These are phyloP conservation scores for Trichonephila clavata DNA, from an alignment of 1,140 invertebrate species.

Conservation along the genomic window DNA sequence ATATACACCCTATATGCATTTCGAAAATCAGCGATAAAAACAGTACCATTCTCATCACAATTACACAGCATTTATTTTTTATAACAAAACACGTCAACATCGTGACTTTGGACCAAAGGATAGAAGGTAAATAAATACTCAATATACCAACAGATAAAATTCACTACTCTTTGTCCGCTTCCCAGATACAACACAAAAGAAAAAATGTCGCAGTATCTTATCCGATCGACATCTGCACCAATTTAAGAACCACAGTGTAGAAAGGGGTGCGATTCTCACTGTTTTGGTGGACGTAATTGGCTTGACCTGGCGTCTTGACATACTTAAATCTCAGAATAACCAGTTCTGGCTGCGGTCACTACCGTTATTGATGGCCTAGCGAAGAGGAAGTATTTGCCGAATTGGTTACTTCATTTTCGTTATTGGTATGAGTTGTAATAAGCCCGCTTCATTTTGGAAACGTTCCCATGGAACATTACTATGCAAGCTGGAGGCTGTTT, in stretches of 20 bases:
- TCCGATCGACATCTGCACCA: slow-evolving; percentile 17
- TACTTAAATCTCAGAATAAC: slow-evolving; percentile 40
- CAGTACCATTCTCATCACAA: too few relatives aligned
- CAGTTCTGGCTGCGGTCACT: slow-evolving; percentile 28
- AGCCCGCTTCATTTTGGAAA: neutral
- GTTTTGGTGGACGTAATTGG: slow-evolving; percentile 9
- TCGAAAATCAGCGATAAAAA: too few relatives aligned
- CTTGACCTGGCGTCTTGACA: slow-evolving; percentile 40
- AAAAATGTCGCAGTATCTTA: slow-evolving; percentile 25
- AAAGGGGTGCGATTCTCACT: slow-evolving; percentile 37
- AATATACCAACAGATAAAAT: neutral
- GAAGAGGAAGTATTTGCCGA: neutral
- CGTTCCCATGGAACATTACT: neutral
- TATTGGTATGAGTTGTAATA: neutral
- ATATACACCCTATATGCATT: too few relatives aligned
- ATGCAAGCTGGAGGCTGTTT: neutral
- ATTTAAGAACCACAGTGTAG: neutral
- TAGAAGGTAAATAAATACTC: neutral
- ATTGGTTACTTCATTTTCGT: neutral
- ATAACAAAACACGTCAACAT: neutral
- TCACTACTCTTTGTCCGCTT: slow-evolving; percentile 6
- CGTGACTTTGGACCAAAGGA: neutral
- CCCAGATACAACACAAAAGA: neutral
- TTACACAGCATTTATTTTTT: too few relatives aligned
- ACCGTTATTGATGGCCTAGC: neutral